Base-by-base conservation (phyloP, 2,888 invertebrate species). In the Trachelus tabidus region DNA sequence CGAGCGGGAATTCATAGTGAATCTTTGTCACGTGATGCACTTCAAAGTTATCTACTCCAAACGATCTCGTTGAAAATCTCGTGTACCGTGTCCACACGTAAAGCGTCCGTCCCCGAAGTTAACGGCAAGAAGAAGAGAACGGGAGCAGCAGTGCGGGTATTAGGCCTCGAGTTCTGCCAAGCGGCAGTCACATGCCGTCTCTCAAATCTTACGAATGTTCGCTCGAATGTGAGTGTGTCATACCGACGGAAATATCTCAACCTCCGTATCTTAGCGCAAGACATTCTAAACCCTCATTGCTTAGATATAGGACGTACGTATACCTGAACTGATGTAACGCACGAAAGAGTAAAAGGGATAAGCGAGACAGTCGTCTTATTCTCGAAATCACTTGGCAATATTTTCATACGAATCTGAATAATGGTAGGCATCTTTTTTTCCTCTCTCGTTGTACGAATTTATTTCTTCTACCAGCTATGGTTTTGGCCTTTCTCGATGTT, bases 201-300 rank as follows among this genome's bases (percentile, higher is more conserved):
- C 84, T 85, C 82, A 81, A 81, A 81, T 75, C 79, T 75, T 74
- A 75, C 76, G 84, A 81, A 78, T 81, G 80, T 82, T 81, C 81
- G 79, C 80, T 83, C 81, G 82, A 73, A 79, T 82, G 76, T 40
- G 56, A 79, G 79, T 85, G 85, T 87, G 86, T 86, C 86, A 86
- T 78, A 71, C 73, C 75, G 85, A 87, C 88, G 82, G 82, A 89
- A 89, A 88, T 88, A 88, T 87, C 87, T 86, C 82, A 80, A 82
- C 82, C 83, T 81, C 78, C 77, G 74, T 35, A 74, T 30, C 74
- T 74, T 74, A 33, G 71, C 12, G 71, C 56, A 56, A 56, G 56
- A 23, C 56, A 56, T 56, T 56, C 56, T 56, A 56, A 56, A 23
- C 6, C 56, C 15, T 56, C 56, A 56, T 56, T 56, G 56, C 56